phyloP scores from a whole-genome alignment of 2,888 invertebrate genomes.

The Glaucopsyche alexis region DNA sequence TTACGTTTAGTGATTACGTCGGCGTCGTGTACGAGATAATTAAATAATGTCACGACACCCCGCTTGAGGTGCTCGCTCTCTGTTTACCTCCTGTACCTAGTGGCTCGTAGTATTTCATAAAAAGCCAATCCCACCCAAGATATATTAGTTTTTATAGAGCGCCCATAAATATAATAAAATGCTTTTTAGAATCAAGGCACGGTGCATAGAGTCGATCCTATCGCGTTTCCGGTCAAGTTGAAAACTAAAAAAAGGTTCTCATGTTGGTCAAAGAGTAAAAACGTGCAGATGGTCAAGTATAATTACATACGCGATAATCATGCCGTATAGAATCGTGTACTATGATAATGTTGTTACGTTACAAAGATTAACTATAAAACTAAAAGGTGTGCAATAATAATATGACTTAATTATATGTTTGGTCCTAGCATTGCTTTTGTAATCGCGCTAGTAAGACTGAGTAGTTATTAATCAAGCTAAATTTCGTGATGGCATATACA shows the following conservation, averaged over 20 bases:
- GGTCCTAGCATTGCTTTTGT: not conserved
- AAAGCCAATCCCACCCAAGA: constrained; percentile 3
- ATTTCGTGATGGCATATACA: not conserved
- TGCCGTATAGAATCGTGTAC: constrained; percentile 19
- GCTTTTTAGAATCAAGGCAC: constrained; percentile 53
- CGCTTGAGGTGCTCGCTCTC: not conserved
- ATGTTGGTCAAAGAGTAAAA: constrained; percentile 57
- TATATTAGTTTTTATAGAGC: constrained; percentile 32
- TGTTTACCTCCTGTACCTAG: not conserved
- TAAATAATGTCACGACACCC: constrained; percentile 9
- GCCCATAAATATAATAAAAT: constrained; percentile 39
- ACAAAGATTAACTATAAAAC: constrained; percentile 11
- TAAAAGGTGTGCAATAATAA: not conserved
- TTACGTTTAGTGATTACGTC: constrained; percentile 6
- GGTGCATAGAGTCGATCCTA: constrained; percentile 63
- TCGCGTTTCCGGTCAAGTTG: constrained; percentile 73
- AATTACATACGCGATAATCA: constrained; percentile 21
- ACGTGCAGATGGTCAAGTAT: constrained; percentile 32
- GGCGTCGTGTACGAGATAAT: constrained; percentile 8
- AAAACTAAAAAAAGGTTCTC: constrained; percentile 62
- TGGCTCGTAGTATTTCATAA: constrained; percentile 9
- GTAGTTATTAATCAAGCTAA: not conserved
- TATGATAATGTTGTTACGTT: constrained; percentile 18
- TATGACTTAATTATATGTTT: not conserved
- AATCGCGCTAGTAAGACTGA: not conserved